Conservation (phyloP, 2,113 vertebrate species). For the Piaya cayana region DNA sequence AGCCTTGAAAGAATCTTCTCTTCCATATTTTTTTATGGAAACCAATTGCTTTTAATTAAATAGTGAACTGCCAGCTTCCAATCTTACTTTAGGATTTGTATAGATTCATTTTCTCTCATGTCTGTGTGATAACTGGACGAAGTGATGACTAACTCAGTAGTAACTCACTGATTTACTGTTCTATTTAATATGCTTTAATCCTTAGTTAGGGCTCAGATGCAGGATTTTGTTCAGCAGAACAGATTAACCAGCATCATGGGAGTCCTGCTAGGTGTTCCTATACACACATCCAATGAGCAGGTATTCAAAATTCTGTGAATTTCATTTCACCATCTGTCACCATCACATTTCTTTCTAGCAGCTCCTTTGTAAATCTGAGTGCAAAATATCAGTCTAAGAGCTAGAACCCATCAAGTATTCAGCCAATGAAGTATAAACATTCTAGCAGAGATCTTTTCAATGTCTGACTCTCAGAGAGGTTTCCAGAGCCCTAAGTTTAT, state of each 20-base stretch:
- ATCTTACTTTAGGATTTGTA: neutral
- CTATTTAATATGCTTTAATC: neutral
- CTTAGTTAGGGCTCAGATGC: neutral
- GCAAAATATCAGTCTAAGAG: neutral
- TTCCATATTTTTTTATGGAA: too few relatives aligned
- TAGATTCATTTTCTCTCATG: neutral
- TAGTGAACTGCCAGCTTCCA: neutral
- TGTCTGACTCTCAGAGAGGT: neutral
- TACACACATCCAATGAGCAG: neutral
- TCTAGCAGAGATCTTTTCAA: neutral
- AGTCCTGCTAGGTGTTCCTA: neutral
- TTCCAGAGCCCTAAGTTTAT: neutral
- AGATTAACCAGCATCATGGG: rapidly evolving
- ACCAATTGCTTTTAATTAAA: neutral
- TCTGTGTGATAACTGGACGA: neutral
- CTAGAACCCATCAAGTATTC: neutral
- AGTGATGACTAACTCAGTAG: neutral
- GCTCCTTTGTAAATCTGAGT: neutral
- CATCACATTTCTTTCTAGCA: neutral
- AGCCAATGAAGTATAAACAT: neutral
- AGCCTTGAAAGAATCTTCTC: neutral
- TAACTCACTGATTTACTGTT: neutral
- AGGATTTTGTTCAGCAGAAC: neutral
- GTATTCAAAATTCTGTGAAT: neutral
- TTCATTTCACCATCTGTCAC: neutral